phyloP scores from a whole-genome alignment of 2,113 vertebrate genomes.

The Rhadina sibilatrix region DNA sequence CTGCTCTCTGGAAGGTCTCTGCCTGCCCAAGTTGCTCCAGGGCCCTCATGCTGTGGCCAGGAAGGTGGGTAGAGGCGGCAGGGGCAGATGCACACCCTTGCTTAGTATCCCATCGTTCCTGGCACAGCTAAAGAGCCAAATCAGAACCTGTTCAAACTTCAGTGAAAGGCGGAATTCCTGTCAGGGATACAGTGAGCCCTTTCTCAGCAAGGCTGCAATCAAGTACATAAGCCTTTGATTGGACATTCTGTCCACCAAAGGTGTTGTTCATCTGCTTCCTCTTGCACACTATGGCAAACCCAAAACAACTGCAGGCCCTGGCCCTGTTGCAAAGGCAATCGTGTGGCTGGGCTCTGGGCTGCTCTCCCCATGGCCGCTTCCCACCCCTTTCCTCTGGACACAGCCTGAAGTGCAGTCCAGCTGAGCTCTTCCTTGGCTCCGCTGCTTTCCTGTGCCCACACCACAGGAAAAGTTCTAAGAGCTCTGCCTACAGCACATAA shows the following conservation, averaged over 20 bases:
- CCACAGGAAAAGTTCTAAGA: neutral
- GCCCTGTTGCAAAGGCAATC: neutral
- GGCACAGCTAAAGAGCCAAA: neutral
- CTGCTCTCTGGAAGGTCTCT: neutral
- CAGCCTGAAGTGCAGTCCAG: neutral
- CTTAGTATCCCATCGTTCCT: neutral
- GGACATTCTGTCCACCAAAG: neutral
- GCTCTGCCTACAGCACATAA: neutral
- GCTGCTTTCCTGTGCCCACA: neutral
- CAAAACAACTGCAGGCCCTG: neutral
- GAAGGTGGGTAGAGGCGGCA: fast-evolving
- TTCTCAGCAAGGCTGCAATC: neutral
- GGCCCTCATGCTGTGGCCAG: too few species aligned
- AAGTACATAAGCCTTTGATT: neutral
- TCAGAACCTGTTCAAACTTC: neutral
- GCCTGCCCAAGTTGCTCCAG: neutral
- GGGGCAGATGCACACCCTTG: neutral
- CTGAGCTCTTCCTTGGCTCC: neutral
- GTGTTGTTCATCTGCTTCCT: neutral
- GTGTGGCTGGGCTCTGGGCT: neutral
- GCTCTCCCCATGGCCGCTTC: neutral
- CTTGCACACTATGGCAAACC: neutral
- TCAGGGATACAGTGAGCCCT: neutral
- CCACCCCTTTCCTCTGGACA: too few species aligned
- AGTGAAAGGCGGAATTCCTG: neutral